Evolutionary conservation across 2,797 vertebrate species (phyloP).

Genomic region (Halcyon chelicuti): DNA sequence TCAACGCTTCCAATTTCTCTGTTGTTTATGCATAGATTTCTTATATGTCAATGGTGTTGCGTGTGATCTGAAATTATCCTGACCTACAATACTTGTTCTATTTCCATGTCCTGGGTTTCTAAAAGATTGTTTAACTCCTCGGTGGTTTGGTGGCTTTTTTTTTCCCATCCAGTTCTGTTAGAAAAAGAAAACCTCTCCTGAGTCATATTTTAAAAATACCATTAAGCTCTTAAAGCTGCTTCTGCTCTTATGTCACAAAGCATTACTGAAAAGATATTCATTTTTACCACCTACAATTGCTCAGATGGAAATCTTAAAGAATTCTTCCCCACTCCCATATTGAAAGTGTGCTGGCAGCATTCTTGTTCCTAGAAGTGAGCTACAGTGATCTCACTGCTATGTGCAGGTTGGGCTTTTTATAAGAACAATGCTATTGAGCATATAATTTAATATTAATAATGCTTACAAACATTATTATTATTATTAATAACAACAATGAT

Average conservation of each 20-base stretch:
- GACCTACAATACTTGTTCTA: conserved; percentile 57
- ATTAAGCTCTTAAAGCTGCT: conserved; percentile 15
- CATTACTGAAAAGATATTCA: conserved; percentile 47
- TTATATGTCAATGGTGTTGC: conserved; percentile 15
- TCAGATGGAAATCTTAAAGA: conserved; percentile 19
- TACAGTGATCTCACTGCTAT: not conserved
- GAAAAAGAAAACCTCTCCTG: conserved; percentile 35
- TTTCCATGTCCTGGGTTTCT: conserved; percentile 51
- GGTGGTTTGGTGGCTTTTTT: not conserved
- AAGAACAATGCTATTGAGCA: not conserved
- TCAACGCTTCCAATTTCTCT: not conserved
- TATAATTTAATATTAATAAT: not conserved
- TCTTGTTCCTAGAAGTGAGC: conserved; percentile 12
- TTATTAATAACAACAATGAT: not conserved
- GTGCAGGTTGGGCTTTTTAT: not conserved
- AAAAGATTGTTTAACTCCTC: conserved; percentile 25
- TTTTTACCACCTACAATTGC: conserved; percentile 55
- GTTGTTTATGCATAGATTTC: not conserved
- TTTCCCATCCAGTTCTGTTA: not conserved
- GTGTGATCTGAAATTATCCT: conserved; percentile 50
- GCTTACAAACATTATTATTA: not conserved
- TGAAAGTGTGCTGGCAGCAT: not conserved
- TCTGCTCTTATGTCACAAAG: conserved; percentile 42
- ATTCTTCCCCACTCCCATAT: conserved; percentile 15
- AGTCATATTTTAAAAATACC: conserved; percentile 52